Base-by-base conservation (phyloP, 1,140 invertebrate genomes). In the Cryptotermes secundus region DNA sequence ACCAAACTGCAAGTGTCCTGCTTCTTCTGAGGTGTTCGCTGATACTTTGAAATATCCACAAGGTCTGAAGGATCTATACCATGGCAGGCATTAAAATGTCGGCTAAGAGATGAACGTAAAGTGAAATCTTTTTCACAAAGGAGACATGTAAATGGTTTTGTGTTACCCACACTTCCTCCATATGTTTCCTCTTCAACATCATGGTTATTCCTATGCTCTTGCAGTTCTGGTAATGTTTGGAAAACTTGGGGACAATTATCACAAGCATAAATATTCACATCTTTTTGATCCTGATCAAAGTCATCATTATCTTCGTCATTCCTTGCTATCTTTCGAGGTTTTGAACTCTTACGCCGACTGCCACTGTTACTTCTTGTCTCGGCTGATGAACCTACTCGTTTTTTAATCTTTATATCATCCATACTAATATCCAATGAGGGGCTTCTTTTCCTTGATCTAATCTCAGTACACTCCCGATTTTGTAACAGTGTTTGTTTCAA, bases 61-160 rank as follows among this genome's bases (percentile, higher is more conserved):
- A 87, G 83, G 81, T 87, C 86, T 22, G 85, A 85, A 16, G 89
- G 89, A 86, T 91, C 89, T 35, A 91, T 89, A 0, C 89, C 89
- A 83, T 92, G 91, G 22, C 87, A 86, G 4, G 88, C 87, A n/a
- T 90, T 85, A 38, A 92, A 90, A 84, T 92, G 91, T 86, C 89
- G 87, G 82, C 89, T 90, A 34, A 92, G 85, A 35, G 88, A 89
- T 34, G 89, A 89, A 82, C 90, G 90, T 10, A 89, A 45, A 2
- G 87, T 87, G 83, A 91, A 91, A 85, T 89, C 88, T 85, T 90
- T 90, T 83, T 90, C 88, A 84, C 91, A 91, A 0, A 91, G 81
- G 83, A 91, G 86, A 84, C 91, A 91, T 59, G 89, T 85, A 84
- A 86, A 91, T 9, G 90, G 90, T 79, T 90, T 90, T 22, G 53